phyloP scores from a whole-genome alignment of 1,140 invertebrate species.

The Brachionus manjavacas region DNA sequence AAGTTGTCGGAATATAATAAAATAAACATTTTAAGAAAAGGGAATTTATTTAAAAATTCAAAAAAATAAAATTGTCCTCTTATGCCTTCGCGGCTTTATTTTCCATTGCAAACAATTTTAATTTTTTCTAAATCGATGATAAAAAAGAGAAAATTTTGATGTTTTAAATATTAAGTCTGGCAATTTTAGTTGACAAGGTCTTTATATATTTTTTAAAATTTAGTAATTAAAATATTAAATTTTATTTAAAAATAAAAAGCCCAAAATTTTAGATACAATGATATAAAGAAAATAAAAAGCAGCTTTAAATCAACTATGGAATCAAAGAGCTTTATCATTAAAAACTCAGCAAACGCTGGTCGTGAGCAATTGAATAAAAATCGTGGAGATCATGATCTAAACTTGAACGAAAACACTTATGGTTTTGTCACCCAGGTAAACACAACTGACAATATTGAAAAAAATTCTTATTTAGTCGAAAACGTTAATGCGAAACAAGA shows the following conservation, averaged over 20 bases:
- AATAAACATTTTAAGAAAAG: no score
- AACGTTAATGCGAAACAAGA: neutral
- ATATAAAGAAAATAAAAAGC: neutral
- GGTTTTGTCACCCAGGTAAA: conserved; percentile 33
- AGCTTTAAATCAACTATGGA: neutral
- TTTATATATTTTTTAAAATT: no score
- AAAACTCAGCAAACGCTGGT: neutral
- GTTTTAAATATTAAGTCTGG: neutral
- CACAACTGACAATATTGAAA: neutral
- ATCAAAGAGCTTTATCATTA: neutral
- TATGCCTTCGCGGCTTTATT: no score
- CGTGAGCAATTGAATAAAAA: neutral
- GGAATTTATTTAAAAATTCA: no score
- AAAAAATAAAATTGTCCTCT: no score
- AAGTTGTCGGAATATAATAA: no score
- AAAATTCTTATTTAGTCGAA: neutral
- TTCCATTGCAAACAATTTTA: no score
- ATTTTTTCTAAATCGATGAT: no score
- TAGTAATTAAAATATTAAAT: neutral
- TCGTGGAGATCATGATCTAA: neutral
- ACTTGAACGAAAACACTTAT: neutral
- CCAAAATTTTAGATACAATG: neutral
- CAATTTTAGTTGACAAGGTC: no score
- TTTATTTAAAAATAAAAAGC: neutral
- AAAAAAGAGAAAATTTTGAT: no score